Evolutionary conservation across 2,888 invertebrate species (phyloP), one percentile per base, ranked within the genome.

Genomic region (Hypercompe scribonia): DNA sequence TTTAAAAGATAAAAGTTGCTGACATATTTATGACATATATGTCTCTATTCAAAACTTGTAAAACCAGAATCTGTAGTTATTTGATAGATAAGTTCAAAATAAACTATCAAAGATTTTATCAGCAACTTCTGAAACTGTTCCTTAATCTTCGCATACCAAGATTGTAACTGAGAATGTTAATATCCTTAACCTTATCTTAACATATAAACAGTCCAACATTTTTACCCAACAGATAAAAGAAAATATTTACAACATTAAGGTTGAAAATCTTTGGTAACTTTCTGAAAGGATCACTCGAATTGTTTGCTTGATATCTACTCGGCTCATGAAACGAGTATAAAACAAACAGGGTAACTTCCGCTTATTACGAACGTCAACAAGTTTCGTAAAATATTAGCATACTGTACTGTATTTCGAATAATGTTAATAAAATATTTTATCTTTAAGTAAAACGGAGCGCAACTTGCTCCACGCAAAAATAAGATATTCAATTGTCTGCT

Each of bases 261-360:
- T 18, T 28, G 31, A 61, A 31, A 61, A 31, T 61, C 15, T 61
- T 61, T 18, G 33, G 66, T 66, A 50, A 39, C 67, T 50, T 66
- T 68, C 28, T 42, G 33, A 50, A 61, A 68, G 68, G n/a, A 66
- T 75, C 39, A 58, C 65, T 61, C 36, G 33, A 50, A 58, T n/a
- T 61, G 66, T 71, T 77, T 73, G 73, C 61, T 72, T 67, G 28
- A 65, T 63, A 54, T 54, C 50, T 54, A 65, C 69, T n/a, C 66
- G 73, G 68, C 36, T 69, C 63, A 71, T 71, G 39, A 70, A 50
- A 68, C 33, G 24, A 34, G 67, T 70, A 70, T 67, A 58, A 64
- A 73, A 70, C 73, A 80, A 72, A 70, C 73, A 50, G 28, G 61
- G 72, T 46, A 69, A 75, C 65, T 68, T 65, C 33, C 72, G 71